Evolutionary conservation across 35 echinoderm and acorn worm species (phyloP).

Genomic region (Holothuria glaberrima): DNA sequence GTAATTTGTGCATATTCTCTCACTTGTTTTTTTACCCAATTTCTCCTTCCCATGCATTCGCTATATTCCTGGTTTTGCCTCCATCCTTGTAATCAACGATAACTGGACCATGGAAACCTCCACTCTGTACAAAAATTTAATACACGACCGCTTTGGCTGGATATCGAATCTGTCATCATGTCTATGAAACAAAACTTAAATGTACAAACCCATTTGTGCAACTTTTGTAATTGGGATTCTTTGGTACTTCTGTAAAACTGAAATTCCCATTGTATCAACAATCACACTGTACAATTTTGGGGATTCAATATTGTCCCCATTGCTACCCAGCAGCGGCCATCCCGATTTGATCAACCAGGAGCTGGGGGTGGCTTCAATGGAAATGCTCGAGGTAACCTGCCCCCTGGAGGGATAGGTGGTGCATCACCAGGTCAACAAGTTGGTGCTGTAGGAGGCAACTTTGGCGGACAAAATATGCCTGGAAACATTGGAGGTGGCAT

Average conservation of each 20-base stretch:
- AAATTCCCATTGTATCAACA: not conserved
- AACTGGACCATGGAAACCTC: conserved; percentile 4
- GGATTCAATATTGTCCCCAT: not conserved
- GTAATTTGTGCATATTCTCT: not conserved
- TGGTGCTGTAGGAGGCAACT: conserved; percentile 33
- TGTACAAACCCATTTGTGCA: not conserved
- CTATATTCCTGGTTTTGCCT: not conserved
- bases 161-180: not conserved
- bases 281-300: not conserved
- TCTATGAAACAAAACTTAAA: not conserved
- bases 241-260: not conserved
- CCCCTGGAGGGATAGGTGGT: conserved; percentile 23
- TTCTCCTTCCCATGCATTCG: conserved; percentile 43
- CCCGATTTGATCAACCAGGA: conserved; percentile 34
- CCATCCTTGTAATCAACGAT: conserved; percentile 3
- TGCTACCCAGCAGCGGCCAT: not conserved
- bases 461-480: conserved; percentile 24
- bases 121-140: no score
- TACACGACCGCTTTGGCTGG: not conserved
- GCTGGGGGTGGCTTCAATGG: conserved; percentile 34
- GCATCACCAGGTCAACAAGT: conserved; percentile 34
- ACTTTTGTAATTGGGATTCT: not conserved
- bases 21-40: conserved; percentile 37
- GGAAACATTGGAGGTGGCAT: conserved; percentile 21
- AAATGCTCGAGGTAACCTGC: conserved; percentile 6